phyloP scores from a whole-genome alignment of 2,888 invertebrate genomes.

The Drosophila diplacantha region DNA sequence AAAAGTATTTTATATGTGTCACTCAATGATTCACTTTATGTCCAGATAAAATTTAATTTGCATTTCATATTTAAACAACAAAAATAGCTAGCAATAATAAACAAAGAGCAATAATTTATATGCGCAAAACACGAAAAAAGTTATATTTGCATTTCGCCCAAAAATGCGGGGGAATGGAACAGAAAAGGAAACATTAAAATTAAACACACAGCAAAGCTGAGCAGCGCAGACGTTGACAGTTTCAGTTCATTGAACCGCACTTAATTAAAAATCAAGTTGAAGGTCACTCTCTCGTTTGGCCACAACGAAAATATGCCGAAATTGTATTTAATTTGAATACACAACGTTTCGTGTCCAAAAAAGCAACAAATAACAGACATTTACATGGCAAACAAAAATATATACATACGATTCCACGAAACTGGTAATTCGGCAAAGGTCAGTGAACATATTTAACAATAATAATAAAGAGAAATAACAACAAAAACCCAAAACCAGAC shows the following conservation, averaged over 20 bases:
- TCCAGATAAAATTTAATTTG: slow-evolving; percentile 10
- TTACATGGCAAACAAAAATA: slow-evolving; percentile 18
- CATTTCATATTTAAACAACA: slow-evolving; percentile 15
- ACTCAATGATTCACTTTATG: slow-evolving; percentile 10
- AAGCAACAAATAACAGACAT: slow-evolving; percentile 10
- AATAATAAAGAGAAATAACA: slow-evolving; percentile 37
- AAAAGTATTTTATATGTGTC: neutral
- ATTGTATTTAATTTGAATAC: slow-evolving; percentile 33
- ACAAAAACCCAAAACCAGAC: slow-evolving; percentile 16
- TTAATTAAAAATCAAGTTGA: slow-evolving; percentile 74
- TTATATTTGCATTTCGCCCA: slow-evolving; percentile 36
- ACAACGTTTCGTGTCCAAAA: slow-evolving; percentile 28
- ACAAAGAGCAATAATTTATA: slow-evolving; percentile 19
- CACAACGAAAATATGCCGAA: slow-evolving; percentile 32
- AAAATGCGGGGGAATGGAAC: slow-evolving; percentile 19
- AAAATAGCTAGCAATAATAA: slow-evolving; percentile 15
- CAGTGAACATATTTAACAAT: slow-evolving; percentile 70
- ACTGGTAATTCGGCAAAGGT: slow-evolving; percentile 68
- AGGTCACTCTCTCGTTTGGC: slow-evolving; percentile 49
- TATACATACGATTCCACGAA: slow-evolving; percentile 26
- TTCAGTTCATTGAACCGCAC: slow-evolving; percentile 71
- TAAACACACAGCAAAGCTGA: slow-evolving; percentile 25
- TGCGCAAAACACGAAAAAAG: slow-evolving; percentile 2
- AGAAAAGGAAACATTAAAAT: slow-evolving; percentile 46
- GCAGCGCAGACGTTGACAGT: slow-evolving; percentile 60